A percentile compares a stretch with the other conserved stretches of the same genome.
Evolutionary conservation across 2,113 vertebrate genomes (phyloP).

Genomic region (Oryzias curvinotus): DNA sequence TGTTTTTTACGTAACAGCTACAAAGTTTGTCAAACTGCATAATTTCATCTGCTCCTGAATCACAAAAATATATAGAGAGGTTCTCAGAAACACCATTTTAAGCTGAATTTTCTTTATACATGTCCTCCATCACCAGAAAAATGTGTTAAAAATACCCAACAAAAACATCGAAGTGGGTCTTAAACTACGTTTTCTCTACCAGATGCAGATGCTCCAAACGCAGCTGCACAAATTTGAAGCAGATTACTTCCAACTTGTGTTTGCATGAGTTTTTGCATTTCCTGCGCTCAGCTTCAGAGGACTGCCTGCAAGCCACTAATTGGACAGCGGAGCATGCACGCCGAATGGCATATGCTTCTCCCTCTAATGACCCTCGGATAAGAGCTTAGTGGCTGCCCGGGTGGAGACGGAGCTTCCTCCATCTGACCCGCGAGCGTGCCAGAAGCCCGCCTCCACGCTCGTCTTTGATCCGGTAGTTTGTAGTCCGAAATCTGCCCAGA

Average conservation of each 20-base stretch:
- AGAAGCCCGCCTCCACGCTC: constrained; percentile 42
- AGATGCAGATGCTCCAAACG: constrained; percentile 24
- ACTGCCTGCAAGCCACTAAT: constrained; percentile 61
- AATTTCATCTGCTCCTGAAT: too few relatives aligned
- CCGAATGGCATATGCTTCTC: constrained; percentile 68
- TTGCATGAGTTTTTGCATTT: constrained; percentile 20
- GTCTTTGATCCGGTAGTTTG: constrained; percentile 69
- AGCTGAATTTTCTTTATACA: too few relatives aligned
- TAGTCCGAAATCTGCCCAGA: constrained; percentile 36
- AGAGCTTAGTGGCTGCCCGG: constrained; percentile 36
- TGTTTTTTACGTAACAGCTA: too few relatives aligned
- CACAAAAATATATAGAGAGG: too few relatives aligned
- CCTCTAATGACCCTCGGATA: constrained; percentile 67
- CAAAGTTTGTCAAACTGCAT: too few relatives aligned
- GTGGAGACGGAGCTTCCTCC: constrained; percentile 25
- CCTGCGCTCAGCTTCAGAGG: constrained; percentile 50
- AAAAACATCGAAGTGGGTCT: not conserved
- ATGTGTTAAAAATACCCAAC: too few relatives aligned
- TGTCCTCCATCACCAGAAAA: too few relatives aligned
- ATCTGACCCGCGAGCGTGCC: constrained; percentile 59
- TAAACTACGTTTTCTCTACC: constrained; percentile 26
- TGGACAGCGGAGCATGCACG: constrained; percentile 55
- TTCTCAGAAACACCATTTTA: too few relatives aligned
- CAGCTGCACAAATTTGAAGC: constrained; percentile 34
- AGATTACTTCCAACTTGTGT: constrained; percentile 22